Evolutionary conservation across 1,140 invertebrate genomes (phyloP).

Genomic region (Phthorimaea operculella): DNA sequence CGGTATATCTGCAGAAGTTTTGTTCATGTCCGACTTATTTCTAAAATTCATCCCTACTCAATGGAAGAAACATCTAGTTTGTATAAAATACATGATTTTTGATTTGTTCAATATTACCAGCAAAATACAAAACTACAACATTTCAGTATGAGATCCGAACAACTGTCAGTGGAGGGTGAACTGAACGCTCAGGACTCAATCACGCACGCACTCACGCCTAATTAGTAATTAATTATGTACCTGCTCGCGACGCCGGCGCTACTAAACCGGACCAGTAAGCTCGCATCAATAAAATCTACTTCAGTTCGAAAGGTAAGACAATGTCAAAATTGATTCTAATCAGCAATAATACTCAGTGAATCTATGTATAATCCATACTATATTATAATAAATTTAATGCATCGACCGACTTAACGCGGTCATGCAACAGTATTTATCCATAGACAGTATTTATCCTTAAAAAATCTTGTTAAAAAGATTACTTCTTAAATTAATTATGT

Average conservation of each 20-base stretch:
- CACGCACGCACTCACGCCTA: constrained; percentile 21
- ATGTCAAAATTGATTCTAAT: constrained; percentile 59
- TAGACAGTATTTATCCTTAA: constrained; percentile 49
- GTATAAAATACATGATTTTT: constrained; percentile 65
- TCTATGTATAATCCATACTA: constrained; percentile 64
- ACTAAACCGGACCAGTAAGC: constrained; percentile 26
- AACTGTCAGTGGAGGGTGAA: constrained; percentile 29
- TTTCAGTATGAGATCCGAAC: constrained; percentile 60
- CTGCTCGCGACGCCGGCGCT: constrained; percentile 3
- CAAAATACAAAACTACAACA: constrained; percentile 57
- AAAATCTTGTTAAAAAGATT: constrained; percentile 57
- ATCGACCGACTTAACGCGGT: constrained; percentile 33
- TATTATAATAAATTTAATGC: constrained; percentile 60
- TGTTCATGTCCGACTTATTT: constrained; percentile 63
- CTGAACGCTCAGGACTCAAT: constrained; percentile 11
- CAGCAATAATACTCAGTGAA: constrained; percentile 65
- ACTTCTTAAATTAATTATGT: constrained; percentile 61
- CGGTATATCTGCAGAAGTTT: constrained; percentile 56
- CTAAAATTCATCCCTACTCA: constrained; percentile 53
- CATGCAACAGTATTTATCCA: constrained; percentile 21
- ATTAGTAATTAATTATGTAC: constrained; percentile 7
- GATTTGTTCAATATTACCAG: constrained; percentile 52
- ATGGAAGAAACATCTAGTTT: constrained; percentile 54
- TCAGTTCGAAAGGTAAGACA: constrained; percentile 49
- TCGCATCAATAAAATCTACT: constrained; percentile 47